Evolutionary conservation across 1,140 invertebrate species (phyloP), one percentile per base, ranked within the genome.

Genomic region (Apocrypta bakeri): DNA sequence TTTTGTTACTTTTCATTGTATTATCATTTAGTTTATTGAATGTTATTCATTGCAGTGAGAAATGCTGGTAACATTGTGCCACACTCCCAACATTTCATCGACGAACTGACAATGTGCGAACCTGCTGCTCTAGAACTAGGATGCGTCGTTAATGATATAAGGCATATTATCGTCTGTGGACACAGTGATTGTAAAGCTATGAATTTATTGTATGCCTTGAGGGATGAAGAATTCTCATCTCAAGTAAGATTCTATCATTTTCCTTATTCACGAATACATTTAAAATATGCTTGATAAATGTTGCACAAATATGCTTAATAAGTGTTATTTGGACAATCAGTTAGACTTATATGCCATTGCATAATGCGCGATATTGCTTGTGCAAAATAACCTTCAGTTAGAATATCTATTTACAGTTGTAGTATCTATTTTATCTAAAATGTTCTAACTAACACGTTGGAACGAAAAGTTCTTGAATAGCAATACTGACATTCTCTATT

Each of bases 111-210:
- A 6, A 97, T 97, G 85, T 98, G 98, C 85, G 98, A 99, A 93
- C 97, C 98, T 14, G 98, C 97, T 17, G 98, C 98, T 11, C 91
- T 99, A 83, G 98, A 99, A 92, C 93, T 99, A 48, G 97, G 97
- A 33, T 99, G 98, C 89, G 94, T 98, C 37, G 94, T 98, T n/a
- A 98, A 98, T 89, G 95, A 97, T 87, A 98, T 99, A 69, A 94
- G 95, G 78, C 97, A 99, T 90, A 95, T 99, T 71, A 97, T 99
- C 84, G 97, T 99, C 17, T 99, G 98, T 89, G 98, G 98, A 0
- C 98, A 99, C 90, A 98, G 98, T 69, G 98, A 99, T 91, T 99
- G 98, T 90, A 99, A 99, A 94, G 98, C 98, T 6, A 98, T 99
- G 95, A 98, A 98, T 93, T 93, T 98, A 63, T 92, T 99, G 1